A percentile compares a stretch with the other conserved stretches of the same genome.
Evolutionary conservation across 2,113 vertebrate genomes (phyloP).

Genomic region (Oryzias curvinotus): DNA sequence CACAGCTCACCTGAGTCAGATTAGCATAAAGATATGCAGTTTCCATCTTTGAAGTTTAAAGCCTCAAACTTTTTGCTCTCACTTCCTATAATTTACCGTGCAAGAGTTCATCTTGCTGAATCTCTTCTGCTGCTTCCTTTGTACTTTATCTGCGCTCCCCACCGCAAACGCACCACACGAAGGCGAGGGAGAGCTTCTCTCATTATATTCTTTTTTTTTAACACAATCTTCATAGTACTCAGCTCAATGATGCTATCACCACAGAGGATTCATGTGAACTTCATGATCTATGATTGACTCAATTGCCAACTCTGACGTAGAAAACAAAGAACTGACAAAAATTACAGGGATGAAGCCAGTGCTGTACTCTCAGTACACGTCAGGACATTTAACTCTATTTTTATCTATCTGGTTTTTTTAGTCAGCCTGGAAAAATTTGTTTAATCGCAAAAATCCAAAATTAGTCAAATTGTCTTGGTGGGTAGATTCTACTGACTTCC

Average conservation of each 20-base stretch:
- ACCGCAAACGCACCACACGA: slow-evolving; percentile 16
- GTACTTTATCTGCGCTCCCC: background rate
- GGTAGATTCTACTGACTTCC: slow-evolving; percentile 15
- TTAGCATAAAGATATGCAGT: slow-evolving; percentile 45
- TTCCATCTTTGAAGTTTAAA: slow-evolving; percentile 39
- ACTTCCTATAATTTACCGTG: slow-evolving; percentile 35
- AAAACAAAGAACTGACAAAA: background rate
- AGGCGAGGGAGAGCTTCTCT: slow-evolving; percentile 9
- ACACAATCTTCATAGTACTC: too few relatives aligned
- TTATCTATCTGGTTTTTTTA: slow-evolving; percentile 1
- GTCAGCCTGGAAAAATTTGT: slow-evolving; percentile 15
- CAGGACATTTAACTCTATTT: background rate
- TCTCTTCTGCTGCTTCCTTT: slow-evolving; percentile 5
- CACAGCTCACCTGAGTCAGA: slow-evolving; percentile 61
- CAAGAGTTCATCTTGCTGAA: slow-evolving; percentile 14
- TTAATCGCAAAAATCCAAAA: slow-evolving; percentile 17
- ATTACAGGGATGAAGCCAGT: background rate
- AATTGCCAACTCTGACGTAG: background rate
- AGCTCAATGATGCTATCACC: too few relatives aligned
- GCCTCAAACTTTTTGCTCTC: slow-evolving; percentile 53
- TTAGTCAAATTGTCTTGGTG: slow-evolving; percentile 20
- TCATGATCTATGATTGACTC: background rate
- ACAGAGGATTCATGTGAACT: too few relatives aligned
- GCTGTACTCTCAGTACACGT: slow-evolving; percentile 9
- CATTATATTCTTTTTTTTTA: slow-evolving; percentile 1